These are phyloP conservation scores for Drosophila hydei DNA, from an alignment of 1,140 invertebrate species.

Conservation along the genomic window DNA sequence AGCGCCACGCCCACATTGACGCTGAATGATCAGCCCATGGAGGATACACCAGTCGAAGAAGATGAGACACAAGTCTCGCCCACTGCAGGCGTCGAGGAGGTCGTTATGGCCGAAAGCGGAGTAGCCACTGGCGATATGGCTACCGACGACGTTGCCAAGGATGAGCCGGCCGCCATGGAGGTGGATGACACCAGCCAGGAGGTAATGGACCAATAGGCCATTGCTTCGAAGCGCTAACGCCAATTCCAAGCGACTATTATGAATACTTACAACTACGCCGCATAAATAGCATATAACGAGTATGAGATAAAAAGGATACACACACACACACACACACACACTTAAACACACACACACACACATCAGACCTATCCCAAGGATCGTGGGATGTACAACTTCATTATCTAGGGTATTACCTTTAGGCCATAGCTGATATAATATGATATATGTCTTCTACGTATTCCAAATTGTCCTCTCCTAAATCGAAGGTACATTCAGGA, in stretches of 20 bases:
- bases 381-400: slow-evolving; percentile 23
- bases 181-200: slow-evolving; percentile 83
- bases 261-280: slow-evolving; percentile 56
- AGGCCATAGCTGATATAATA: slow-evolving; percentile 41
- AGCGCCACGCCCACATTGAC: slow-evolving; percentile 48
- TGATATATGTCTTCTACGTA: slow-evolving; percentile 32
- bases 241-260: slow-evolving; percentile 32
- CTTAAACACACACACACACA: background rate
- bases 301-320: slow-evolving; percentile 25
- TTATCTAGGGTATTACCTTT: slow-evolving; percentile 36
- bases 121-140: slow-evolving; percentile 60
- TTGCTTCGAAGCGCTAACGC: background rate
- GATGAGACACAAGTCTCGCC: slow-evolving; percentile 33
- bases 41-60: slow-evolving; percentile 67
- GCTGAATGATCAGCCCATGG: slow-evolving; percentile 79
- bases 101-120: slow-evolving; percentile 68
- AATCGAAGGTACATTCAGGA: background rate
- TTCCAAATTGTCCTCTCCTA: slow-evolving; percentile 19
- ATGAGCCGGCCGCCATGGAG: slow-evolving; percentile 79
- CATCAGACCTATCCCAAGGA: slow-evolving; percentile 9
- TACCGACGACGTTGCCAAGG: slow-evolving; percentile 71
- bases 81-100: slow-evolving; percentile 61
- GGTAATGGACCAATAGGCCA: slow-evolving; percentile 79
- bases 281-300: slow-evolving; percentile 47
- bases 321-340: background rate